Evolutionary conservation across 2,797 vertebrate species (phyloP).

Genomic region (Rhyacichthys aspro): DNA sequence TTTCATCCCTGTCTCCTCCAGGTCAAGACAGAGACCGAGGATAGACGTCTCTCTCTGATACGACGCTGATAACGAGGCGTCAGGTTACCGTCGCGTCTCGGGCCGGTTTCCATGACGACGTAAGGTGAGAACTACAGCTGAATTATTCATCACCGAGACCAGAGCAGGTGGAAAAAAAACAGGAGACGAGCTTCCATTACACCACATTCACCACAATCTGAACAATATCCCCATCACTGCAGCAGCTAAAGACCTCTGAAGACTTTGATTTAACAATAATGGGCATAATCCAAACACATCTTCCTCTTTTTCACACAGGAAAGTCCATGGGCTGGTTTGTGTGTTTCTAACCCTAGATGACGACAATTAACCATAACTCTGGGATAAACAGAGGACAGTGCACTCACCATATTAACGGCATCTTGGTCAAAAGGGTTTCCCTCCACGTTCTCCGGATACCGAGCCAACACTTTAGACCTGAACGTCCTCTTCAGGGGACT

Average conservation of each 20-base stretch:
- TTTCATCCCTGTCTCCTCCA: neutral
- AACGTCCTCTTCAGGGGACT: slow-evolving; percentile 93
- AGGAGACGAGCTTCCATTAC: slow-evolving; percentile 46
- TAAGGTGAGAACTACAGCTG: slow-evolving; percentile 59
- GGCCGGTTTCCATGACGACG: slow-evolving; percentile 57
- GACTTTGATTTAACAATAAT: too few species aligned
- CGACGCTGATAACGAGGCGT: slow-evolving; percentile 6
- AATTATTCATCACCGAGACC: slow-evolving; percentile 73
- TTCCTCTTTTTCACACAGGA: too few species aligned
- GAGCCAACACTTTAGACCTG: slow-evolving; percentile 93
- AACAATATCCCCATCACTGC: too few species aligned
- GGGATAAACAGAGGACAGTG: too few species aligned
- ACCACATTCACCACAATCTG: too few species aligned
- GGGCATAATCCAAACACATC: too few species aligned
- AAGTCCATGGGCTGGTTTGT: too few species aligned
- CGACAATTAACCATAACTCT: too few species aligned
- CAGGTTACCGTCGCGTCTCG: slow-evolving; percentile 26
- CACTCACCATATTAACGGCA: slow-evolving; percentile 94
- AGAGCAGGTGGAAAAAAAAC: slow-evolving; percentile 45
- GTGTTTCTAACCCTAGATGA: too few species aligned
- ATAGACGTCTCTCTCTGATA: slow-evolving; percentile 7
- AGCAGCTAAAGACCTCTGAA: too few species aligned
- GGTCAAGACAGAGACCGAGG: too few species aligned
- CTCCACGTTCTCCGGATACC: slow-evolving; percentile 91
- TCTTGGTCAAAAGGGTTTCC: slow-evolving; percentile 96